phyloP scores from a whole-genome alignment of 1,140 invertebrate genomes.

The Bathynomus jamesi region DNA sequence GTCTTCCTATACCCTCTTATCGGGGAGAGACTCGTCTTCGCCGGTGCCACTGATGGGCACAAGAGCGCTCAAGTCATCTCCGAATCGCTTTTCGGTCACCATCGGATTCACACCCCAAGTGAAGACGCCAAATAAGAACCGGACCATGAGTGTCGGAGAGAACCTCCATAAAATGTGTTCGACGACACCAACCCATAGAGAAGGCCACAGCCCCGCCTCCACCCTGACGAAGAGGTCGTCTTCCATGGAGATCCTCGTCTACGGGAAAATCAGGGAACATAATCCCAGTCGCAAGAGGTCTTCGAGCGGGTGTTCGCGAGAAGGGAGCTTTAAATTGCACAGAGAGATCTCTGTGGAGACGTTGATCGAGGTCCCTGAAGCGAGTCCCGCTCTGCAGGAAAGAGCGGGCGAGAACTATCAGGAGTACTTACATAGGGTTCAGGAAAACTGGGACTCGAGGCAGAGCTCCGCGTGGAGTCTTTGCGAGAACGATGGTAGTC shows the following conservation, averaged over 20 bases:
- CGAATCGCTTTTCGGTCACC: slow-evolving; percentile 30
- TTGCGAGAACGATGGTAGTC: slow-evolving; percentile 20
- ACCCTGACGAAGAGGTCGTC: slow-evolving; percentile 31
- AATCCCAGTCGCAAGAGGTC: slow-evolving; percentile 15
- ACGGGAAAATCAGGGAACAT: slow-evolving; percentile 33
- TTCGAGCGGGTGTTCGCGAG: slow-evolving; percentile 23
- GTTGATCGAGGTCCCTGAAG: slow-evolving; percentile 27
- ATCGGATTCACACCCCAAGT: slow-evolving; percentile 32
- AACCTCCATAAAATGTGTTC: slow-evolving; percentile 12
- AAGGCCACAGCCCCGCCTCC: slow-evolving; percentile 12
- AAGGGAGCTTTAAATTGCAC: slow-evolving; percentile 33
- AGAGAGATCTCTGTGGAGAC: slow-evolving; percentile 35
- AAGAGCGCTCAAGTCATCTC: slow-evolving; percentile 22
- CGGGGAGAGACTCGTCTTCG: slow-evolving; percentile 10
- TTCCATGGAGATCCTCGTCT: slow-evolving; percentile 35
- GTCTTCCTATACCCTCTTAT: slow-evolving; percentile 18
- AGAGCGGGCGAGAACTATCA: slow-evolving; percentile 24
- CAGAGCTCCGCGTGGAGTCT: slow-evolving; percentile 30
- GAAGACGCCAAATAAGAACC: slow-evolving; percentile 10
- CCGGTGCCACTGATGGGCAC: slow-evolving; percentile 27
- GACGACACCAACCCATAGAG: slow-evolving; percentile 4
- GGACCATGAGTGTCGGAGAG: slow-evolving; percentile 27
- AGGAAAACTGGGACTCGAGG: slow-evolving; percentile 21
- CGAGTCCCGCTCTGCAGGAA: slow-evolving; percentile 1
- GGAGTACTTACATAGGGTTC: slow-evolving; percentile 23